phyloP scores from a whole-genome alignment of 2,888 invertebrate species.

The Pyrocoelia pectoralis region DNA sequence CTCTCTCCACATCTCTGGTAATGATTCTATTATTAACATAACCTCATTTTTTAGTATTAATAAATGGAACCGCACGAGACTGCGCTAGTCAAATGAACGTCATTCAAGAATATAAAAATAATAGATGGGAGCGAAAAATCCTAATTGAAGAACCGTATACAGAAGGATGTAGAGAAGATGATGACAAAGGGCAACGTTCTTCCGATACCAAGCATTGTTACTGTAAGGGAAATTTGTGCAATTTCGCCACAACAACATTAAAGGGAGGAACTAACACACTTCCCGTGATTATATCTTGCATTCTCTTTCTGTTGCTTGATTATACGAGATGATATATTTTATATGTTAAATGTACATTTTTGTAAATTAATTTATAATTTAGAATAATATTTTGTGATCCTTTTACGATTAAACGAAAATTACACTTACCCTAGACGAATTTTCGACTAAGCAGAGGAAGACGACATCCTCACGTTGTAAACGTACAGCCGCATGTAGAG shows the following conservation, averaged over 20 bases:
- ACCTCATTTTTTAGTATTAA: constrained; percentile 68
- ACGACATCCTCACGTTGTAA: constrained; percentile 93
- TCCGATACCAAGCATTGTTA: constrained; percentile 76
- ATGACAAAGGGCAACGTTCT: constrained; percentile 70
- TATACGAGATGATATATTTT: background rate
- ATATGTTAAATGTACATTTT: background rate
- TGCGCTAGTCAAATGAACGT: constrained; percentile 79
- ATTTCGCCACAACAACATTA: constrained; percentile 63
- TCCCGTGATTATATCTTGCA: constrained; percentile 33
- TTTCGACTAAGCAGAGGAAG: constrained; percentile 91
- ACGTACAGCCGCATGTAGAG: constrained; percentile 89
- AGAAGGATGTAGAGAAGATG: constrained; percentile 72
- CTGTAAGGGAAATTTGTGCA: constrained; percentile 78
- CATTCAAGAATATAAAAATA: constrained; percentile 67
- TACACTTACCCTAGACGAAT: constrained; percentile 83
- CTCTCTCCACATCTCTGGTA: no score
- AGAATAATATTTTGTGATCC: background rate
- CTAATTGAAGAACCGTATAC: constrained; percentile 74
- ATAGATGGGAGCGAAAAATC: constrained; percentile 71
- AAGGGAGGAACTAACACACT: constrained; percentile 46
- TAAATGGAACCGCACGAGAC: constrained; percentile 70
- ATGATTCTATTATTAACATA: no score
- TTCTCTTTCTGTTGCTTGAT: constrained; percentile 4
- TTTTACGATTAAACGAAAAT: no score
- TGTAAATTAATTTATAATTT: background rate